These are phyloP conservation scores for Triops cancriformis DNA, from an alignment of 1,140 invertebrate species.

Conservation along the genomic window DNA sequence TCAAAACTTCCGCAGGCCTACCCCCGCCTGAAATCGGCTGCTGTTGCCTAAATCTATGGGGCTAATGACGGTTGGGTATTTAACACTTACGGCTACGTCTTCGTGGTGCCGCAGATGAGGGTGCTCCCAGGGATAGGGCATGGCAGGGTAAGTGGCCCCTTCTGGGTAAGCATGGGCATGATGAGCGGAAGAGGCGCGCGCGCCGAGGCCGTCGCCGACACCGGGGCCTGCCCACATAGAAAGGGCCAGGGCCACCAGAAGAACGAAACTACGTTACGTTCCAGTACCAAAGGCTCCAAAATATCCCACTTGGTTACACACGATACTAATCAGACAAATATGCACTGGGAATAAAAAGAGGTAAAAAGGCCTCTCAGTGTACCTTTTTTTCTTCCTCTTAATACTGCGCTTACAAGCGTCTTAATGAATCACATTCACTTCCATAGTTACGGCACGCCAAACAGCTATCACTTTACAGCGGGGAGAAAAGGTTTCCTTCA, in stretches of 20 bases:
- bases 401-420: not conserved
- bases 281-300: not conserved
- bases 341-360: not conserved
- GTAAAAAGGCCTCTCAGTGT: not conserved
- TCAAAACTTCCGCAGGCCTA: too few species aligned
- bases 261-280: not conserved
- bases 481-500: conserved; percentile 77
- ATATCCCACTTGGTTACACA: not conserved
- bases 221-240: conserved; percentile 27
- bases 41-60: too few species aligned
- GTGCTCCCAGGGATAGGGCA: conserved; percentile 28
- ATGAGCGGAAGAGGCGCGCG: conserved; percentile 23
- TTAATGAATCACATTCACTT: conserved; percentile 1
- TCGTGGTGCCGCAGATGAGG: conserved; percentile 27
- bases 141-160: conserved; percentile 21
- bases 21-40: too few species aligned
- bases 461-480: conserved; percentile 42
- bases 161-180: conserved; percentile 20
- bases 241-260: conserved; percentile 2
- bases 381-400: not conserved
- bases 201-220: conserved; percentile 22
- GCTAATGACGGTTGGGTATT: too few species aligned
- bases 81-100: conserved; percentile 24
- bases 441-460: conserved; percentile 4
- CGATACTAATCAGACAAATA: not conserved